These are phyloP conservation scores for Cephalotes varians DNA, from an alignment of 2,888 invertebrate genomes.

Conservation along the genomic window DNA sequence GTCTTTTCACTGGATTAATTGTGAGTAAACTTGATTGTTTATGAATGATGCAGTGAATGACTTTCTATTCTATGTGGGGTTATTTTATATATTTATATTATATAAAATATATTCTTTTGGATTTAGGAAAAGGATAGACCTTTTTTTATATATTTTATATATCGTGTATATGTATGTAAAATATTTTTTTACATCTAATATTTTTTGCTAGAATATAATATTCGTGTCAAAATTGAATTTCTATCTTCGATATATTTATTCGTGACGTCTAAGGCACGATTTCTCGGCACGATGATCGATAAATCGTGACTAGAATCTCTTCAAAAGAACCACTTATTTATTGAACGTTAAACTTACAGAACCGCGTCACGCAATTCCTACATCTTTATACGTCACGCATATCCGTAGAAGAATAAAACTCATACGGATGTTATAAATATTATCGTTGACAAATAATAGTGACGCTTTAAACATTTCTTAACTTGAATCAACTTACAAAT, in stretches of 20 bases:
- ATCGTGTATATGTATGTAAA: neutral
- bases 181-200: neutral
- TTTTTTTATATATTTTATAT: neutral
- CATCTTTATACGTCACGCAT: constrained; percentile 47
- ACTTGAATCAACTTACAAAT: neutral
- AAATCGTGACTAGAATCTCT: constrained; percentile 53
- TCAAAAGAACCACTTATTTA: constrained; percentile 55
- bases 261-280: constrained; percentile 20
- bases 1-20: too few relatives aligned
- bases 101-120: neutral
- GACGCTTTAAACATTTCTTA: neutral
- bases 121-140: neutral
- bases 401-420: constrained; percentile 8
- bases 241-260: neutral
- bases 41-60: constrained; percentile 27
- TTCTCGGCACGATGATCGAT: constrained; percentile 43
- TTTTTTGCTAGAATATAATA: neutral
- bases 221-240: constrained; percentile 5
- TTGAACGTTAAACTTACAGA: constrained; percentile 56
- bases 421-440: neutral
- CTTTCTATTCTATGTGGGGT: constrained; percentile 42
- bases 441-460: constrained; percentile 1
- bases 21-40: constrained; percentile 43
- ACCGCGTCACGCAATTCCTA: constrained; percentile 63
- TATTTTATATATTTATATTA: too few relatives aligned